Base-by-base conservation (phyloP, 1,140 invertebrate genomes). In the Dendroctonus ponderosae region DNA sequence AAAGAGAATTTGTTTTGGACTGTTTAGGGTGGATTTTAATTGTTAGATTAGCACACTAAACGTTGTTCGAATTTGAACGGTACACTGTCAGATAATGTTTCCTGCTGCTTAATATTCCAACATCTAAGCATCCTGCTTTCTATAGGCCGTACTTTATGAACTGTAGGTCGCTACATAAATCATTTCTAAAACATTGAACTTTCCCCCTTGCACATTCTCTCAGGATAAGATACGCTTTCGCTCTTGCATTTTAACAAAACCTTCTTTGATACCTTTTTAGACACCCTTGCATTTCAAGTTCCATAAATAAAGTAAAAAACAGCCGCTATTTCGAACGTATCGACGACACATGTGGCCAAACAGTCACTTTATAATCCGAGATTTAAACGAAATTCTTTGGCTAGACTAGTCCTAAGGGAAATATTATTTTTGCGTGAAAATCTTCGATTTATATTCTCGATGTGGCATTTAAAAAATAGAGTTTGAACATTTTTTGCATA, bases 151-250 rank as follows among this genome's bases (percentile, higher is more conserved):
- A 56, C 37, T 37, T 56, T 26, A 39, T 56, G 12, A n/a, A 56
- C 11, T 56, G 56, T 14, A 50, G 11, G 60, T 52, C 26, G 26
- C 26, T 2, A 42, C 26, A 52, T 62, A 62, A 62, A 62, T 62
- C 49, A 62, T 62, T 62, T 62, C 60, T 62, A 62, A 62, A 52
- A 62, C 60, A 62, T 62, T 62, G 49, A 52, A 52, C 39, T 62
- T 52, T 51, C 38, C 39, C 60, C 60, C 14, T 26, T 44, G 40
- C 40, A 14, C 40, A 14, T 58, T 43, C 43, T 40, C n/a, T 8
- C 26, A 62, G 38, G 39, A 52, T 43, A 43, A 58, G 48, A 52
- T 42, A 53, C 50, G 60, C 40, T 62, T 62, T 62, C 49, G 39
- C 38, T 48, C 60, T 52, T 62, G 50, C 41, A 53, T 52, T 49